These are phyloP conservation scores for Phasia obesa DNA, from an alignment of 2,888 invertebrate genomes.

Conservation along the genomic window DNA sequence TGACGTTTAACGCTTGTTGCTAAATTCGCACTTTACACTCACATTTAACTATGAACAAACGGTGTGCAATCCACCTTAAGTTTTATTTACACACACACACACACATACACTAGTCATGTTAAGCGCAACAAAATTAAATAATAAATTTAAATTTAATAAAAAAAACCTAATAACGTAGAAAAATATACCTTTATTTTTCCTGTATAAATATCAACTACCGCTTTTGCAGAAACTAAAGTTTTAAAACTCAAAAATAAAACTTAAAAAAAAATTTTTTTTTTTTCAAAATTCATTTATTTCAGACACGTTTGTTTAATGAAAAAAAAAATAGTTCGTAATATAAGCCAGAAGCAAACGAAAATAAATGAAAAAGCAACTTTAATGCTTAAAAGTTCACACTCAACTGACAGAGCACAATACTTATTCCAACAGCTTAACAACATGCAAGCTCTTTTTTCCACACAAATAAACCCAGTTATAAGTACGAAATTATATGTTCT, in stretches of 20 bases:
- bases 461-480: neutral
- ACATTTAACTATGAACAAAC: slow-evolving; percentile 54
- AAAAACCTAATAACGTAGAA: neutral
- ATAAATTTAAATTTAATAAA: slow-evolving; percentile 4
- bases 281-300: too few relatives aligned
- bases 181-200: slow-evolving; percentile 18
- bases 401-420: slow-evolving; percentile 48
- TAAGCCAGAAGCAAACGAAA: neutral
- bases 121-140: slow-evolving; percentile 4
- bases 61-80: slow-evolving; percentile 51
- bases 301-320: neutral
- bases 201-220: neutral
- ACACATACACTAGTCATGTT: neutral
- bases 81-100: neutral
- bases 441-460: slow-evolving; percentile 33
- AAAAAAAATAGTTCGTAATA: neutral
- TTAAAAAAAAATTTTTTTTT: too few relatives aligned
- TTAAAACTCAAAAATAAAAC: too few relatives aligned
- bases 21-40: slow-evolving; percentile 80
- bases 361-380: slow-evolving; percentile 19
- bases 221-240: neutral
- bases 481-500: slow-evolving; percentile 10
- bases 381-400: slow-evolving; percentile 55
- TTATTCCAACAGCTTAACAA: slow-evolving; percentile 24
- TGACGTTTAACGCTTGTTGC: slow-evolving; percentile 64